Base-by-base conservation (phyloP, 2,888 invertebrate genomes). In the Melipona beecheii region DNA sequence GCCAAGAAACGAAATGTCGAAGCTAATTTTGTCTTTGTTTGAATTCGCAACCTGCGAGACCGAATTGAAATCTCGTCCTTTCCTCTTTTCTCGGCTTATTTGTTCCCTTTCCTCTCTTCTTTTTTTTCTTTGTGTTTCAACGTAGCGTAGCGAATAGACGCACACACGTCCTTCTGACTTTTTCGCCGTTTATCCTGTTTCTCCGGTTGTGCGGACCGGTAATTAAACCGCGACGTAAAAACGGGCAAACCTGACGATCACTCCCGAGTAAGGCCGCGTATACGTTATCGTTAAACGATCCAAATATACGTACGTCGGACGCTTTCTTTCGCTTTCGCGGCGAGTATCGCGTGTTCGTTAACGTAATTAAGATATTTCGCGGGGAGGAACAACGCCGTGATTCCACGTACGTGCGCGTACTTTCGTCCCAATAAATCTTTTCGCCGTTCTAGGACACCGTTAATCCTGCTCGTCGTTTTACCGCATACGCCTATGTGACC, bases 201-300 rank as follows among this genome's bases (percentile, higher is more conserved):
- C 52, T 19, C 24, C 36, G 17, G 15, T n/a, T 19, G 52, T 52
- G 56, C 58, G n/a, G 64, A 52, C 50, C 75, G 64, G 76, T 81
- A 82, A 82, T 86, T 82, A 68, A 68, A 71, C 65, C 66, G 50
- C 74, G 78, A 75, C 72, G 68, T 78, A 78, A 60, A 27, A 84
- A 82, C 74, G 73, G 43, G 43, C 43, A 70, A 73, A 66, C 43
- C 81, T 31, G 69, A 36, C 76, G 78, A 73, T 76, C 78, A 78
- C 78, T 84, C 74, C 75, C 73, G 71, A 78, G n/a, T n/a, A n/a
- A n/a, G 65, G 31, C 60, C 1, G 15, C 24, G 62, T 62, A 75
- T 84, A 75, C 78, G 81, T 84, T 73, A 73, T 82, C 68, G 31
- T 77, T 60, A 62, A 70, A 49, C 56, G 64, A 60, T 60, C 62